Base-by-base conservation (phyloP, 2,888 invertebrate genomes). In the Oscheius myriophilus region DNA sequence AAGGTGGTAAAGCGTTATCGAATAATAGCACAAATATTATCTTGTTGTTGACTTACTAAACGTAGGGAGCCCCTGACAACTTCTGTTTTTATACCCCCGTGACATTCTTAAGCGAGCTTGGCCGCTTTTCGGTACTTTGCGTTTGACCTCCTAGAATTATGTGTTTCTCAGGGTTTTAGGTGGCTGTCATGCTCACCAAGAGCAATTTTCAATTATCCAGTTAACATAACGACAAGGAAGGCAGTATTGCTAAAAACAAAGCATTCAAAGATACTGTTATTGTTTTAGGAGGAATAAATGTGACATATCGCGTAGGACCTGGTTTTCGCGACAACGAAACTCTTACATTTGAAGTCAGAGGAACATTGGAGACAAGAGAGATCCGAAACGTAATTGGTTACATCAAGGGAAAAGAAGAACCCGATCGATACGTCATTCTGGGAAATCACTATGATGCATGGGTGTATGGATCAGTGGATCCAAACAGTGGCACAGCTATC, bases 401-500 rank as follows among this genome's bases (percentile, higher is more conserved):
- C 46, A 80, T 87, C 33, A 73, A 76, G 0, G 88, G 88, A 6
- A 61, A 65, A 4, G 81, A 83, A 52, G 88, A 88, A 63, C 83
- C 85, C 86, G 90, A 90, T 81, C 84, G 89, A 3, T 90, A 89
- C 78, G 88, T 90, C 11, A 75, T 90, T 64, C 70, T 90, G 2
- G 89, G 89, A 12, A 90, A 90, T 79, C 90, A 90, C 78, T 85
- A 88, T 49, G 90, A 90, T 76, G 89, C 90, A 33, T 90, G 90
- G 90, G 88, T 76, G 12, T 89, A 89, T 1, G 75, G 77, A 7
- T 88, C 88, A 1, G 82, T 88, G 33, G 89, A 89, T 75, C 89
- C 89, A 1, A 87, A 87, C 55, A 72, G 72, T 14, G 89, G 89
- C 25, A 90, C 90, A 4, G 88, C 89, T 0, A 86, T 87, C n/a